phyloP scores from a whole-genome alignment of 2,888 invertebrate species.

The Galerucella nymphaeae region DNA sequence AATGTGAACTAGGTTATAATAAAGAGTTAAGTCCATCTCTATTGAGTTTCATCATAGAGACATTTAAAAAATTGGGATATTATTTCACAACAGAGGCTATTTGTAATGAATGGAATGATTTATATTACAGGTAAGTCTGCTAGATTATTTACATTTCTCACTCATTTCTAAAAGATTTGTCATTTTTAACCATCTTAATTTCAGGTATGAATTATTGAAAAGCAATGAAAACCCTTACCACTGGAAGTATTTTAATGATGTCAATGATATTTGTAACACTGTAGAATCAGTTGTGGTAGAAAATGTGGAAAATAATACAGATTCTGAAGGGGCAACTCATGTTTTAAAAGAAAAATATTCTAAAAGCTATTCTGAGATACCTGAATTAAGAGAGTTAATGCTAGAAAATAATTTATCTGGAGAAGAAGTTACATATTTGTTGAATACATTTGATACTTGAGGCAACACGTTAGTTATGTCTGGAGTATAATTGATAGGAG shows the following conservation, averaged over 20 bases:
- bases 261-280: constrained; percentile 29
- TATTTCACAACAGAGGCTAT: constrained; percentile 26
- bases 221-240: constrained; percentile 25
- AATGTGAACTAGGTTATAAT: constrained; percentile 25
- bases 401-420: constrained; percentile 37
- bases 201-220: constrained; percentile 36
- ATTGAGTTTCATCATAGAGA: constrained; percentile 19
- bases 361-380: constrained; percentile 29
- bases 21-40: constrained; percentile 24
- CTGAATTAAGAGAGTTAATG: constrained; percentile 36
- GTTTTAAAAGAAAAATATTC: constrained; percentile 29
- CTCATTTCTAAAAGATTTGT: not conserved
- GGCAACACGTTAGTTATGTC: constrained; percentile 5
- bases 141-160: not conserved
- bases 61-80: constrained; percentile 26
- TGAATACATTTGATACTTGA: constrained; percentile 24
- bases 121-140: constrained; percentile 20
- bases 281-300: constrained; percentile 20
- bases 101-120: constrained; percentile 40
- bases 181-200: not conserved
- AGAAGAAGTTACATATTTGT: constrained; percentile 39
- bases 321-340: constrained; percentile 11
- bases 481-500: not conserved
- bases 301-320: constrained; percentile 7
- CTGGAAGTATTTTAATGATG: constrained; percentile 35